These are phyloP conservation scores for Machimus rusticus DNA, from an alignment of 2,888 invertebrate genomes.

Conservation along the genomic window DNA sequence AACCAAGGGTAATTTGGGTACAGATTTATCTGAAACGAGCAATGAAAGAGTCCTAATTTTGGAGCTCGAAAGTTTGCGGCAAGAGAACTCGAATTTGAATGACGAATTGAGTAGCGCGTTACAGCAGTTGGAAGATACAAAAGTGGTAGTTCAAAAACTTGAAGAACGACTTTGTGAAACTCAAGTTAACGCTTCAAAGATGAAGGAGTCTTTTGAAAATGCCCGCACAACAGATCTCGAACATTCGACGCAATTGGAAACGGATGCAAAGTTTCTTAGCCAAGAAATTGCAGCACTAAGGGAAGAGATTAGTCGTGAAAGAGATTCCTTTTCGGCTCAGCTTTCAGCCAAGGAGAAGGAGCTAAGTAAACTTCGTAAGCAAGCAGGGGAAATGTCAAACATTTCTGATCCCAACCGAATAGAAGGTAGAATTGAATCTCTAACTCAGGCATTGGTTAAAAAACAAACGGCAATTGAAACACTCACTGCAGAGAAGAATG, in stretches of 20 bases:
- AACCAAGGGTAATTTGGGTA: slow-evolving; percentile 46
- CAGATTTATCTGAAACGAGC: slow-evolving; percentile 51
- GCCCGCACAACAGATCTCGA: slow-evolving; percentile 64
- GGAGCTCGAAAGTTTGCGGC: slow-evolving; percentile 69
- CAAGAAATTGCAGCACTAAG: slow-evolving; percentile 61
- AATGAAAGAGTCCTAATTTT: slow-evolving; percentile 63
- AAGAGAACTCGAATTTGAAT: slow-evolving; percentile 54
- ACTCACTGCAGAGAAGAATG: slow-evolving; percentile 84
- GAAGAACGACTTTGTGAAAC: slow-evolving; percentile 39
- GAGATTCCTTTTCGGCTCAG: slow-evolving; percentile 53
- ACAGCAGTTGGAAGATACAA: slow-evolving; percentile 50
- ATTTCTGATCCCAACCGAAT: slow-evolving; percentile 54
- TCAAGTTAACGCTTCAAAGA: not conserved
- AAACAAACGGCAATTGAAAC: slow-evolving; percentile 87
- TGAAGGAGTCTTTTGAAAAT: slow-evolving; percentile 21
- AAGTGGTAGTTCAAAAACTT: slow-evolving; percentile 40
- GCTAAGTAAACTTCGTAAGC: slow-evolving; percentile 66
- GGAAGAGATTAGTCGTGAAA: slow-evolving; percentile 60
- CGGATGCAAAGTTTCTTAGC: slow-evolving; percentile 58
- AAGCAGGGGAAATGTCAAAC: slow-evolving; percentile 53
- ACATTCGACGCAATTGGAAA: slow-evolving; percentile 61
- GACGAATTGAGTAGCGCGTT: slow-evolving; percentile 53
- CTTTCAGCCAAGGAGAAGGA: slow-evolving; percentile 65
- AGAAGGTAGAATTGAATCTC: slow-evolving; percentile 65
- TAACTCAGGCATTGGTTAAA: slow-evolving; percentile 84